A percentile compares a stretch with the other conserved stretches of the same genome.
phyloP scores from a whole-genome alignment of 2,888 invertebrate genomes.

The Deroplatys truncata region DNA sequence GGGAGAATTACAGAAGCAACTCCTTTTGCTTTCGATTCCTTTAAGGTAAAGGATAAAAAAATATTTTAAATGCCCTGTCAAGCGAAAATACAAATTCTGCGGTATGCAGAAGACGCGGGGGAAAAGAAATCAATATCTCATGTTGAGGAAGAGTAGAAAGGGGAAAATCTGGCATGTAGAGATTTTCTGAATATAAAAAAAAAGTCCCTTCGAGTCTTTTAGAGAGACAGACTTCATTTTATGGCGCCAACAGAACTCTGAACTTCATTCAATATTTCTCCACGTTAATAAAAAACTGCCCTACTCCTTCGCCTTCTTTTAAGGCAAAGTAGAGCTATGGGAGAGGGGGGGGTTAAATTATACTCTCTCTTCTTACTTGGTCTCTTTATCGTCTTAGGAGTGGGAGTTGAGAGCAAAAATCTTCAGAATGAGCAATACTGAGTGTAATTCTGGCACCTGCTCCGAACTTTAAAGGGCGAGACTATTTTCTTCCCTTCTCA shows the following conservation, averaged over 20 bases:
- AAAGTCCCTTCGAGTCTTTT: not conserved
- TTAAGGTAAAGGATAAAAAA: not conserved
- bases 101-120: not conserved
- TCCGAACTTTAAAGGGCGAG: not conserved
- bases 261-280: not conserved
- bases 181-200: not conserved
- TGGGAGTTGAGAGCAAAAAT: not conserved
- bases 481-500: not conserved
- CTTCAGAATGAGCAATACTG: slow-evolving; percentile 22
- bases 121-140: not conserved
- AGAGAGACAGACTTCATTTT: not conserved
- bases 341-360: not conserved
- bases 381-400: not conserved
- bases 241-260: not conserved
- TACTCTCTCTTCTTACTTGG: not conserved
- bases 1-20: not conserved
- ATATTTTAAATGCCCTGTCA: not conserved
- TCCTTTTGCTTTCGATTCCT: not conserved
- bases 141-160: not conserved
- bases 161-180: not conserved
- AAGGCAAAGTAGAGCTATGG: not conserved
- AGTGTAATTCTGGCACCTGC: slow-evolving; percentile 7
- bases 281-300: slow-evolving; percentile 6
- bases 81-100: not conserved
- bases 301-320: not conserved